Base-by-base conservation (phyloP, 1,140 invertebrate genomes). In the Proctacanthus coquilletti region DNA sequence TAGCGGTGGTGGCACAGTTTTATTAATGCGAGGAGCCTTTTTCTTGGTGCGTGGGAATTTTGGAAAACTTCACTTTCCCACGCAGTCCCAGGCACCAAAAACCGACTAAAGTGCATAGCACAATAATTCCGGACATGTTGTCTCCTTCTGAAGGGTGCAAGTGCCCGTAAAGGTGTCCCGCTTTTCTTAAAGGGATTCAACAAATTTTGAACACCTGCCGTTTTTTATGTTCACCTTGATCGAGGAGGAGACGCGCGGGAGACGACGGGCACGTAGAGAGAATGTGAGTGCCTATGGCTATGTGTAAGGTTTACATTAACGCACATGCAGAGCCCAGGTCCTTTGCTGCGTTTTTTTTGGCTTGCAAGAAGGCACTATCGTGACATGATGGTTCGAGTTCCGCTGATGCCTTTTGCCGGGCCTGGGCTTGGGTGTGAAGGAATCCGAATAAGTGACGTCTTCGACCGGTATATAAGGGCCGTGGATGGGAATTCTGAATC, bases 1-100 rank as follows among this genome's bases (percentile, higher is more conserved):
- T n/a, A n/a, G n/a, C n/a, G n/a, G n/a, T n/a, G n/a, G n/a, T n/a
- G n/a, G n/a, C n/a, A n/a, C n/a, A n/a, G n/a, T n/a, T n/a, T n/a
- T n/a, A n/a, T n/a, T n/a, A n/a, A n/a, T n/a, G n/a, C n/a, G n/a
- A n/a, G n/a, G n/a, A n/a, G n/a, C n/a, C n/a, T n/a, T n/a, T n/a
- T n/a, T 34, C 40, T 39, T 42, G 29, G 39, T 42, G 41, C 41
- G 41, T 42, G 41, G 41, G 41, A 42, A 42, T 42, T 31, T 32
- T 17, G n/a, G 23, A 14, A 13, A 27, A 35, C 27, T 35, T 34
- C 38, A 21, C n/a, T 42, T 42, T 42, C 41, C 41, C 41, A 42
- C 41, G 41, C 27, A 35, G n/a, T n/a, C n/a, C n/a, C n/a, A n/a
- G n/a, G n/a, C n/a, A n/a, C n/a, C n/a, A n/a, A n/a, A n/a, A n/a